These are phyloP conservation scores for Arvicanthis niloticus DNA, from an alignment of 2,113 vertebrate species.

Conservation along the genomic window DNA sequence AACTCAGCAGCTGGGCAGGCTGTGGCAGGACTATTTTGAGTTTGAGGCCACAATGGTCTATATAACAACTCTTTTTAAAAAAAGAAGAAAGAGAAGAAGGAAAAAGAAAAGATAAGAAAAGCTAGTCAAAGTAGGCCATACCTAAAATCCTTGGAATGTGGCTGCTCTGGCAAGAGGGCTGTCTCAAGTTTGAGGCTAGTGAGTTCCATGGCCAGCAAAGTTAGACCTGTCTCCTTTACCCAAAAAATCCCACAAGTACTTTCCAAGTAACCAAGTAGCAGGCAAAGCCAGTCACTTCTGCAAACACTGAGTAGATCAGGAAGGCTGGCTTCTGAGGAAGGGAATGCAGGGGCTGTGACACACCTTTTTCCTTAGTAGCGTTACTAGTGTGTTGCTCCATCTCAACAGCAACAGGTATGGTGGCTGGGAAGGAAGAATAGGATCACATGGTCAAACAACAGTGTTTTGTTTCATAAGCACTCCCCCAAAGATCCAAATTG, in stretches of 20 bases:
- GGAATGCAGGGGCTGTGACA: not conserved
- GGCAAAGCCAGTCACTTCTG: slow-evolving; percentile 13
- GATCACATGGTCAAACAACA: slow-evolving; percentile 8
- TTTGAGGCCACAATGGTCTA: no score
- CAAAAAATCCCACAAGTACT: not conserved
- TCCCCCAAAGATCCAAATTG: not conserved
- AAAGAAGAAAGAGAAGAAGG: not conserved
- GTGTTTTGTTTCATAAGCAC: not conserved
- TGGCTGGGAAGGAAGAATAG: slow-evolving; percentile 54
- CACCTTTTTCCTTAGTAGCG: slow-evolving; percentile 42
- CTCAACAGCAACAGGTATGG: slow-evolving; percentile 53
- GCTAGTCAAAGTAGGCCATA: not conserved
- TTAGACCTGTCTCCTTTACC: not conserved
- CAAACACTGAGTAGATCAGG: not conserved
- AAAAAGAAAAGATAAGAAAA: not conserved
- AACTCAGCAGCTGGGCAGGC: not conserved
- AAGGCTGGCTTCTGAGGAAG: not conserved
- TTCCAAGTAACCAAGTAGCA: slow-evolving; percentile 11
- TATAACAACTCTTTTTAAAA: not conserved
- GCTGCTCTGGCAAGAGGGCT: no score
- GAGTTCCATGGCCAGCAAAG: not conserved
- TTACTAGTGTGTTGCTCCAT: slow-evolving; percentile 41
- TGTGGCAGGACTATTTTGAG: not conserved
- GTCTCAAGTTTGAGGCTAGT: not conserved
- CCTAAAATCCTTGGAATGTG: not conserved